Percentiles rank a stretch among this genome's conserved stretches.
Evolutionary conservation across 2,113 vertebrate species (phyloP).

Genomic region (Cariama cristata): DNA sequence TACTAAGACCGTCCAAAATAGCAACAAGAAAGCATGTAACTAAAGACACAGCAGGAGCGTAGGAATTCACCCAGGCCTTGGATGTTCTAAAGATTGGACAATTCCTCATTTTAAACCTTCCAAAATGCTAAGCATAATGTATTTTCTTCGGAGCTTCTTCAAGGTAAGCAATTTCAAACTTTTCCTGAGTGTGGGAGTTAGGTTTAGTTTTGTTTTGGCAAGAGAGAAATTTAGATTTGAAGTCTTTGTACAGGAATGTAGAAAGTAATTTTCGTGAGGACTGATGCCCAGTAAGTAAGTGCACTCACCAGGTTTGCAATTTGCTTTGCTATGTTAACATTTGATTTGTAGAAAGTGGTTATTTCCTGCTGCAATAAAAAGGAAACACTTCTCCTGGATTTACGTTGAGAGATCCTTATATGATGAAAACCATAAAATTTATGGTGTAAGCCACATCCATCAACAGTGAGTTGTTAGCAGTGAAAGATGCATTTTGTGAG

Average conservation of each 20-base stretch:
- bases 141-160: constrained; percentile 86
- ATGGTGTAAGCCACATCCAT: neutral
- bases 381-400: neutral
- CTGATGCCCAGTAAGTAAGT: neutral
- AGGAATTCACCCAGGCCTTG: constrained; percentile 71
- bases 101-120: constrained; percentile 50
- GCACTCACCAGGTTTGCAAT: neutral
- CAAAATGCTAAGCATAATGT: constrained; percentile 85
- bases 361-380: neutral
- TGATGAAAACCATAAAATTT: neutral
- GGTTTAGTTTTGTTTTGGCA: constrained; percentile 33
- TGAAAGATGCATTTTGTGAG: constrained; percentile 4
- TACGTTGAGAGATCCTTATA: neutral
- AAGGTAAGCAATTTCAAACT: constrained; percentile 81
- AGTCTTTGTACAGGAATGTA: constrained; percentile 5
- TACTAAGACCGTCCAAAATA: constrained; percentile 84
- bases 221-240: neutral
- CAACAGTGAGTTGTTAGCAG: neutral
- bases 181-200: constrained; percentile 44
- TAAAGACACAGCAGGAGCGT: constrained; percentile 74
- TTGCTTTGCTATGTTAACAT: neutral
- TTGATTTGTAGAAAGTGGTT: neutral
- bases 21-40: constrained; percentile 81
- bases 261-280: constrained; percentile 18
- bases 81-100: constrained; percentile 37